Base-by-base conservation (phyloP, 1,140 invertebrate species). In the Diploscapter pachys region DNA sequence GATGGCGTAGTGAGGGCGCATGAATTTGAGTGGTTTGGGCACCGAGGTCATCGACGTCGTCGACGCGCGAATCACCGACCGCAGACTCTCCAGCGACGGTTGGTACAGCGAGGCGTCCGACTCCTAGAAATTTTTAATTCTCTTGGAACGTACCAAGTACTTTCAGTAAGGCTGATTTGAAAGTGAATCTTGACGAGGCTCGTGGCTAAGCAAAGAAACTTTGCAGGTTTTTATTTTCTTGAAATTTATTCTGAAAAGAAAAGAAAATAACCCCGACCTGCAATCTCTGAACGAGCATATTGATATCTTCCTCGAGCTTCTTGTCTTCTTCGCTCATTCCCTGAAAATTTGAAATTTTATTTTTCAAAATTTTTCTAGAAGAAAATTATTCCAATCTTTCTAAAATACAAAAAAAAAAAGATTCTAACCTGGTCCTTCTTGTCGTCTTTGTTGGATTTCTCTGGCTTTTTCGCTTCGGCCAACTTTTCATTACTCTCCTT, bases 21-120 rank as follows among this genome's bases (percentile, higher is more conserved):
- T 91, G 85, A 98, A 99, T 87, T 99, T 99, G 5, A 99, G 85
- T 2, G 97, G 97, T 87, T 99, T 99, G 4, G 96, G 97, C 9
- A 99, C 96, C 79, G 95, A 97, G 6, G 97, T 99, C 96, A 99
- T 99, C 2, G 95, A 98, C 13, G 96, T 99, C 3, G 97, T 99
- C 0, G 96, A 98, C 4, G 94, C 93, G 75, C 93, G 89, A 77
- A 99, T 99, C 77, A 94, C 89, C 77, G 90, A 91, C 51, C 92
- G 89, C 74, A 99, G 87, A 82, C 91, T 92, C 86, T 97, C 92
- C 57, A 99, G 87, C 13, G 94, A 91, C 72, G 92, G 90, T 56
- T 91, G 88, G 87, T 97, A 95, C 11, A 96, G 86, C 55, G 90
- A 89, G 63, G 89, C 88, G 87, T 98, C 91, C 55, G 90, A 86